Evolutionary conservation across 2,113 vertebrate species (phyloP).

Genomic region (Eretmochelys imbricata): DNA sequence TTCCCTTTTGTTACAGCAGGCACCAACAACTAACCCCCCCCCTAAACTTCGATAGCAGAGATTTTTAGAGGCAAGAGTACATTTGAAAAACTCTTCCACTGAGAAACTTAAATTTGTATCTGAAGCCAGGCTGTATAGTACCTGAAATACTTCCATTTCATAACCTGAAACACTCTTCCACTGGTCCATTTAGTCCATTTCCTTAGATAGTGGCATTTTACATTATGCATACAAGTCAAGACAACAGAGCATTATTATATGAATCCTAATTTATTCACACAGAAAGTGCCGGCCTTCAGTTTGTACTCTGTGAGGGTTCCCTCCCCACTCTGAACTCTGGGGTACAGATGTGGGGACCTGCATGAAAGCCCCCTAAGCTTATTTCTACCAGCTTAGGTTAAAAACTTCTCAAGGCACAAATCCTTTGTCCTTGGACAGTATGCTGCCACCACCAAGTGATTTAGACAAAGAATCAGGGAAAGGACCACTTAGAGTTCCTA

Average conservation of each 20-base stretch:
- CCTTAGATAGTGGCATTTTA: neutral
- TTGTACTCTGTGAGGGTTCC: neutral
- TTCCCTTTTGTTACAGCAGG: neutral
- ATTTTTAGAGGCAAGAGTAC: neutral
- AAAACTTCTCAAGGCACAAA: too few species aligned
- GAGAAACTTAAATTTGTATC: conserved; percentile 4
- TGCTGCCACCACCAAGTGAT: too few species aligned
- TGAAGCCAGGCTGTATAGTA: conserved; percentile 28
- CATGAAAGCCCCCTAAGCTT: too few species aligned
- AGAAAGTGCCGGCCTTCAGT: neutral
- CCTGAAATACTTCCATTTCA: neutral
- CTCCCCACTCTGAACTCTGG: too few species aligned
- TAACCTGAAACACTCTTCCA: neutral
- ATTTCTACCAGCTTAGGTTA: too few species aligned
- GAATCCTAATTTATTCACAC: neutral
- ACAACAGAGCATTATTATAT: neutral
- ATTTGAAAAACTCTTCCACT: neutral
- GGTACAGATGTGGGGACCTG: too few species aligned
- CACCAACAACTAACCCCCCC: neutral
- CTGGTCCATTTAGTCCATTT: neutral
- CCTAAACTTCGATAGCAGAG: neutral
- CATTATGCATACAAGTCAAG: neutral
- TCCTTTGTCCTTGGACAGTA: too few species aligned
- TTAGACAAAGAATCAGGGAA: too few species aligned
- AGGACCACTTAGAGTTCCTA: too few species aligned